Percentiles rank a stretch among this genome's conserved stretches.
phyloP scores from a whole-genome alignment of 2,888 invertebrate species.

The Auanema sp. region DNA sequence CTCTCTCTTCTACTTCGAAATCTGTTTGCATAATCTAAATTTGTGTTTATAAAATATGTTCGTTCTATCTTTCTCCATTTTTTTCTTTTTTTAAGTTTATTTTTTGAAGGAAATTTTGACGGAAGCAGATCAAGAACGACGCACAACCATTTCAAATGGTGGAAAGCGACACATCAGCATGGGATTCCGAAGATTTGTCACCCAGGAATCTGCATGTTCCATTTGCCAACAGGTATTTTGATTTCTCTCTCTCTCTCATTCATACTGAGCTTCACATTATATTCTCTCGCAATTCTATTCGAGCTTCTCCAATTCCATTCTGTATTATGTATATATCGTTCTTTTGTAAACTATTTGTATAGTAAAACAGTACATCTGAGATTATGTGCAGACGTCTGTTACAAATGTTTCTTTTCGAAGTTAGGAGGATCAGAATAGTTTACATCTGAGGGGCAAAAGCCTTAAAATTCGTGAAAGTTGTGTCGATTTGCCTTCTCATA shows the following conservation, averaged over 20 bases:
- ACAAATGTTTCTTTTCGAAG: too few relatives aligned
- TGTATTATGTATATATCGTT: background rate
- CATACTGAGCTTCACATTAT: background rate
- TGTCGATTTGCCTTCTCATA: too few relatives aligned
- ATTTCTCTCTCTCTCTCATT: slow-evolving; percentile 11
- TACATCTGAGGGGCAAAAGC: too few relatives aligned
- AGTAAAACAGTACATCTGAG: too few relatives aligned
- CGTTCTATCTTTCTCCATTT: background rate
- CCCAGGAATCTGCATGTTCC: slow-evolving; percentile 16
- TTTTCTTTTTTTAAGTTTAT: slow-evolving; percentile 7
- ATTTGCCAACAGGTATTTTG: slow-evolving; percentile 15
- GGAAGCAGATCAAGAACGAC: too few relatives aligned
- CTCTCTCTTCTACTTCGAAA: slow-evolving; percentile 10
- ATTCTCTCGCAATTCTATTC: background rate
- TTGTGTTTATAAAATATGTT: too few relatives aligned
- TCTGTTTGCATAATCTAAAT: too few relatives aligned
- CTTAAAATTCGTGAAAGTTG: too few relatives aligned
- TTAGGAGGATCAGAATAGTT: too few relatives aligned
- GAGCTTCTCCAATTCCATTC: background rate
- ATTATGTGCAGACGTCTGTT: too few relatives aligned
- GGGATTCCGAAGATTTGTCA: slow-evolving; percentile 4
- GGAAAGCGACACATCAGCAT: slow-evolving; percentile 12
- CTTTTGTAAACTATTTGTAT: too few relatives aligned
- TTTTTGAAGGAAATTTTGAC: slow-evolving; percentile 5
- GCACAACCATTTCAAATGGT: slow-evolving; percentile 4